A percentile compares a stretch with the other conserved stretches of the same genome.
These are phyloP conservation scores for Notarius lentiginosus DNA, from an alignment of 2,113 vertebrate species.

Conservation along the genomic window DNA sequence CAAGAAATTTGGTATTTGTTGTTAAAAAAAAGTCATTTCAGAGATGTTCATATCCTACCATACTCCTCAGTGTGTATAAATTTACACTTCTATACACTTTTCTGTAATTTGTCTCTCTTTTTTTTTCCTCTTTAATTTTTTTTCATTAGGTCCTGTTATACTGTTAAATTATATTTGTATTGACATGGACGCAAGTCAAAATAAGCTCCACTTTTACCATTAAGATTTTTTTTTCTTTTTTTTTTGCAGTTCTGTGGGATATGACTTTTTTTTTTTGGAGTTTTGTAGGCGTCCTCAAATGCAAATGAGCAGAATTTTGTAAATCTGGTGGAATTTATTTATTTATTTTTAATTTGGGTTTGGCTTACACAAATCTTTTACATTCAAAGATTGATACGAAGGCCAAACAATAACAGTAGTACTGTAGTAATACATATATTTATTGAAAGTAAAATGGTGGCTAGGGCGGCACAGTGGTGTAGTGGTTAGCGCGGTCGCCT, in stretches of 20 bases:
- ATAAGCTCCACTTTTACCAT: not conserved
- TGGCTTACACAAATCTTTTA: not conserved
- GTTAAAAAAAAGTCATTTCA: too few species aligned
- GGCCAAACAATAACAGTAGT: not conserved
- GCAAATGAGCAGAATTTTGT: not conserved
- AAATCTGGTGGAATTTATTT: not conserved
- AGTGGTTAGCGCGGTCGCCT: too few species aligned
- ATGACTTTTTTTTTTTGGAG: not conserved
- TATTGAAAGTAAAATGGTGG: too few species aligned
- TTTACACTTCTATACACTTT: too few species aligned
- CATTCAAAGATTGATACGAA: not conserved
- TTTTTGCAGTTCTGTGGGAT: not conserved
- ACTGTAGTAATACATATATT: too few species aligned
- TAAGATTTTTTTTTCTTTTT: not conserved
- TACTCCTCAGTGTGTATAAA: not conserved
- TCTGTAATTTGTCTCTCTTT: not conserved
- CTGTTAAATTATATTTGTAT: not conserved
- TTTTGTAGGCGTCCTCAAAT: not conserved
- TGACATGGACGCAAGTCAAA: too few species aligned
- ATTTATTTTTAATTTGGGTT: not conserved
- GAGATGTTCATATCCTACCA: not conserved
- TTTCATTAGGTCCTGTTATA: not conserved
- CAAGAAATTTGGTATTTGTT: too few species aligned
- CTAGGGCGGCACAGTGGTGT: too few species aligned
- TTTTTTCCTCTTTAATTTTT: not conserved